phyloP scores from a whole-genome alignment of 2,888 invertebrate species.

The Ophion costatus region DNA sequence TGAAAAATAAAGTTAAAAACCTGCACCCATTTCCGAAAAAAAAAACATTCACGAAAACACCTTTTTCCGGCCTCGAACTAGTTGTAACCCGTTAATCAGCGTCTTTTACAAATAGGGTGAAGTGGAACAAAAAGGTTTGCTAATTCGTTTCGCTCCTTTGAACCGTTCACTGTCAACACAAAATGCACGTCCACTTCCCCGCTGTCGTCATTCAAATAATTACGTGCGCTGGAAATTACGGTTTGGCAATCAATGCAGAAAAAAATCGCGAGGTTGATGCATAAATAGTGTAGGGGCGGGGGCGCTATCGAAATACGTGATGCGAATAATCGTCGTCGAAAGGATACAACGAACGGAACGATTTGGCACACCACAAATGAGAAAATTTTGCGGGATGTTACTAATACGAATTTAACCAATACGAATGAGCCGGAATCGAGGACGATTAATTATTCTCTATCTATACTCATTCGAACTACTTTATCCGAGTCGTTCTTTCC shows the following conservation, averaged over 20 bases:
- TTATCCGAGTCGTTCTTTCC: background rate
- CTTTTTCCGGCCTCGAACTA: no score
- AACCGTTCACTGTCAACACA: slow-evolving; percentile 2
- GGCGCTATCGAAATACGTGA: slow-evolving; percentile 49
- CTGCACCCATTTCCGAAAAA: no score
- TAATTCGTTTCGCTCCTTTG: slow-evolving; percentile 37
- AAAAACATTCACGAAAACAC: no score
- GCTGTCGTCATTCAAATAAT: slow-evolving; percentile 59
- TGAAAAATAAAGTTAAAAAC: no score
- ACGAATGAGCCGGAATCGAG: slow-evolving; percentile 3
- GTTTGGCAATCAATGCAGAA: slow-evolving; percentile 53
- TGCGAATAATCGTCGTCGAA: slow-evolving; percentile 42
- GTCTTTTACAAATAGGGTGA: slow-evolving; percentile 1
- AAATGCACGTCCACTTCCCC: background rate
- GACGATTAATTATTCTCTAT: background rate
- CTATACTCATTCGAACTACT: background rate
- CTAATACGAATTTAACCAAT: slow-evolving; percentile 61
- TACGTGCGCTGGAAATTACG: slow-evolving; percentile 55
- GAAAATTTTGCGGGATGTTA: background rate
- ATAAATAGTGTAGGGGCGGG: background rate
- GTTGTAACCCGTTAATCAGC: slow-evolving; percentile 3
- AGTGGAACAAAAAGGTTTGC: slow-evolving; percentile 8
- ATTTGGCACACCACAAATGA: slow-evolving; percentile 43
- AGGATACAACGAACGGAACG: slow-evolving; percentile 40
- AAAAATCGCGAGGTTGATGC: slow-evolving; percentile 4